Evolutionary conservation across 53 echinoderm and acorn worm species (phyloP).

Genomic region (Temnopleurus reevesii): DNA sequence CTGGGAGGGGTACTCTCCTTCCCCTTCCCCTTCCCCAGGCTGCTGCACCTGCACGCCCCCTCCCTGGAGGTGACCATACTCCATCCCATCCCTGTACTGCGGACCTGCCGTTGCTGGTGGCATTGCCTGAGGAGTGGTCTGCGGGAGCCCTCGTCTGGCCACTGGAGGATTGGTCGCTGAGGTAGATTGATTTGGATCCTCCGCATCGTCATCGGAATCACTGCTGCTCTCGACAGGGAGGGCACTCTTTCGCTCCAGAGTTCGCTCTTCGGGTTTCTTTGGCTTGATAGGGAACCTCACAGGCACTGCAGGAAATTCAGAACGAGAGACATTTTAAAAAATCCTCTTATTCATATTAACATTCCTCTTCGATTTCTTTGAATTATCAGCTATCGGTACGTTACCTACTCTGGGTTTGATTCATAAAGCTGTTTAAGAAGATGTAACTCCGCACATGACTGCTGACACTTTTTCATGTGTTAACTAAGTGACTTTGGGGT

Average conservation of each 20-base stretch:
- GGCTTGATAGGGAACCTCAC: conserved; percentile 97
- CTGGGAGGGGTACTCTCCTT: background rate
- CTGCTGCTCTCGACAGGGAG: conserved; percentile 79
- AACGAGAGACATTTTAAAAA: too few relatives aligned
- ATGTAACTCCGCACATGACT: too few relatives aligned
- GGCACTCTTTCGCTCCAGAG: conserved; percentile 79
- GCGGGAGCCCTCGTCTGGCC: background rate
- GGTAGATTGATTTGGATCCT: conserved; percentile 38
- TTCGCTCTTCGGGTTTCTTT: conserved; percentile 76
- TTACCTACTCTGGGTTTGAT: too few relatives aligned
- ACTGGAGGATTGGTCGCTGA: conserved; percentile 22
- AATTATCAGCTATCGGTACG: too few relatives aligned
- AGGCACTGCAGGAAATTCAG: conserved; percentile 67
- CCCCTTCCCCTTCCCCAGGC: conserved; percentile 22
- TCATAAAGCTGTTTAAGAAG: too few relatives aligned
- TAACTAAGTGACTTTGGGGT: too few relatives aligned
- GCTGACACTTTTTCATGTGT: too few relatives aligned
- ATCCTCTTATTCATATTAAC: too few relatives aligned
- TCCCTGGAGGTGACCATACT: conserved; percentile 11
- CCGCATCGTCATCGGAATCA: conserved; percentile 63
- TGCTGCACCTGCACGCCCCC: background rate
- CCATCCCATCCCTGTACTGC: background rate
- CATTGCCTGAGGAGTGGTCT: background rate
- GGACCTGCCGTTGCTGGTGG: background rate
- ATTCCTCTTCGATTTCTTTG: too few relatives aligned